These are phyloP conservation scores for Ciconia nigra DNA, from an alignment of 2,797 vertebrate genomes.

Conservation along the genomic window DNA sequence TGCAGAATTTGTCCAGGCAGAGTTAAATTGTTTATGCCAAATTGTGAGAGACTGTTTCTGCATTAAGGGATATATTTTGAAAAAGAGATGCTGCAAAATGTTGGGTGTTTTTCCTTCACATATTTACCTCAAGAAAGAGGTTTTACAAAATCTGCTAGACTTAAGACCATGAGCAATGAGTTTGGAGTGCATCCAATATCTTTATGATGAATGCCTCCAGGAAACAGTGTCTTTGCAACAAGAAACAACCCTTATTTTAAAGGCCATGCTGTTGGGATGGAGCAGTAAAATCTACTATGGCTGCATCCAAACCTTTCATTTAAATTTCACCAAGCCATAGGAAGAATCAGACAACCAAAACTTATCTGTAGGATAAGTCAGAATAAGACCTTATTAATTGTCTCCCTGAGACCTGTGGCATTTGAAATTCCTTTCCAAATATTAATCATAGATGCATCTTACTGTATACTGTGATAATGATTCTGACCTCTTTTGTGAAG, in stretches of 20 bases:
- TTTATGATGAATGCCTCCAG: slow-evolving; percentile 33
- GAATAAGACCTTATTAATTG: not conserved
- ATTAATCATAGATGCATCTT: not conserved
- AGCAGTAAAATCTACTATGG: not conserved
- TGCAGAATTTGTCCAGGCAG: slow-evolving; percentile 19
- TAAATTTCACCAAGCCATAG: not conserved
- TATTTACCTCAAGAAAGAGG: not conserved
- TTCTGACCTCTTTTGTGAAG: not conserved
- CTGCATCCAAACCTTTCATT: not conserved
- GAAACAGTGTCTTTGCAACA: slow-evolving; percentile 5
- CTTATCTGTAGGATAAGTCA: not conserved
- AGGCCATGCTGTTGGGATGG: not conserved
- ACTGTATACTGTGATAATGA: not conserved
- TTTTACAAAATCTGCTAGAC: not conserved
- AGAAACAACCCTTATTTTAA: not conserved
- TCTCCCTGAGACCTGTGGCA: not conserved
- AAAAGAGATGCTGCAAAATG: not conserved
- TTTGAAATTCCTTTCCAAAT: not conserved
- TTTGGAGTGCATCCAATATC: not conserved
- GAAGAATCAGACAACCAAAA: not conserved
- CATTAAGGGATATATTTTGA: not conserved
- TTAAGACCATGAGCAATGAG: not conserved
- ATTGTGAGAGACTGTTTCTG: not conserved
- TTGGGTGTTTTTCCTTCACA: not conserved
- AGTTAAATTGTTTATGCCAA: slow-evolving; percentile 21